These are phyloP conservation scores for Menidia beryllina DNA, from an alignment of 2,113 vertebrate species.

Conservation along the genomic window DNA sequence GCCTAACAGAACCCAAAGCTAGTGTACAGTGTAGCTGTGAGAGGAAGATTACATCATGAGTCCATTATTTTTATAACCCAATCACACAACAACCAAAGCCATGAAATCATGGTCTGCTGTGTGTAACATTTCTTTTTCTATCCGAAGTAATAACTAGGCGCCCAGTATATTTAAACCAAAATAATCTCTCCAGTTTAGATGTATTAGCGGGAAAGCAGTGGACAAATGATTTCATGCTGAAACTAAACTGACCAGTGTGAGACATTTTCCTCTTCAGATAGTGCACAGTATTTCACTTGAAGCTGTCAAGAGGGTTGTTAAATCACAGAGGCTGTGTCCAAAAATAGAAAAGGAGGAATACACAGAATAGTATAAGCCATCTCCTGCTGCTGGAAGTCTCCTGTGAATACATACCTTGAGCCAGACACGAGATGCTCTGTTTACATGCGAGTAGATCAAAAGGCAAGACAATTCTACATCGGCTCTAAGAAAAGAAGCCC, in stretches of 20 bases:
- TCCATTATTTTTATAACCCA: neutral
- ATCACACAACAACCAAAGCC: too few species aligned
- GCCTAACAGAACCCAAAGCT: slow-evolving; percentile 39
- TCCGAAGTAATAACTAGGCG: too few species aligned
- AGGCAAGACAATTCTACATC: slow-evolving; percentile 51
- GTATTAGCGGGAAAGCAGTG: slow-evolving; percentile 12
- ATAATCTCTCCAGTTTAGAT: neutral
- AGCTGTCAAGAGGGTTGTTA: slow-evolving; percentile 45
- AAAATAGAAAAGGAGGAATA: slow-evolving; percentile 59
- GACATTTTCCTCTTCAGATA: slow-evolving; percentile 33
- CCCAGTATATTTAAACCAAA: too few species aligned
- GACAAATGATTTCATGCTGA: slow-evolving; percentile 20
- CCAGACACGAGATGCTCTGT: slow-evolving; percentile 54
- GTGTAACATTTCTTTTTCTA: too few species aligned
- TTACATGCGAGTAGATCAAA: slow-evolving; percentile 68
- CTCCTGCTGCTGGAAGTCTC: slow-evolving; percentile 40
- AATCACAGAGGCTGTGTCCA: slow-evolving; percentile 47
- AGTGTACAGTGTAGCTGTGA: slow-evolving; percentile 10
- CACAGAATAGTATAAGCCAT: slow-evolving; percentile 35
- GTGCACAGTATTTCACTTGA: slow-evolving; percentile 32
- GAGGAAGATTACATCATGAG: slow-evolving; percentile 10
- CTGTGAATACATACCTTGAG: slow-evolving; percentile 58
- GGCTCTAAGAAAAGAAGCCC: slow-evolving; percentile 58
- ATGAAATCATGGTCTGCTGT: too few species aligned
- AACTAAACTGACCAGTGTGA: slow-evolving; percentile 17